These are phyloP conservation scores for Hermetia illucens DNA, from an alignment of 1,140 invertebrate species.

Conservation along the genomic window DNA sequence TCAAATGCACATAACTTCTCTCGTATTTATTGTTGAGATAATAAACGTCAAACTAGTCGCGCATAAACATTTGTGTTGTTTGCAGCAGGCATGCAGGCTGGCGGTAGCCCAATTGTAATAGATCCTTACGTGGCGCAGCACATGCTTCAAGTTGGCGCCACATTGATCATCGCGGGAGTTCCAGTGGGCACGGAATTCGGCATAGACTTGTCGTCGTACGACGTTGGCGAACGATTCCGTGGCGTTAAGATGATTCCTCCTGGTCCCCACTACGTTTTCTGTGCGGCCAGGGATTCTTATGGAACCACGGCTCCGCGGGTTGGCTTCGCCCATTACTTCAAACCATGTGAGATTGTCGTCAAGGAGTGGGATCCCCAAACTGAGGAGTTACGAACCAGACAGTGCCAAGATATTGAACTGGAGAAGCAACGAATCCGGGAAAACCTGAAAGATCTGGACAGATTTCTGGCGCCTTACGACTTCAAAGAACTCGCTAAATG, in stretches of 20 bases:
- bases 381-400: conserved; percentile 49
- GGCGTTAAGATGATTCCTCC: conserved; percentile 99
- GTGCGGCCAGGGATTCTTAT: conserved; percentile 38
- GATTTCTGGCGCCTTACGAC: conserved; percentile 78
- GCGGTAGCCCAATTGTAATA: no score
- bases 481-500: conserved; percentile 79
- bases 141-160: conserved; percentile 69
- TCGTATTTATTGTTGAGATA: no score
- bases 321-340: conserved; percentile 84
- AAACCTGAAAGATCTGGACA: conserved; percentile 66
- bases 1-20: no score
- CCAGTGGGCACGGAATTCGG: conserved; percentile 84
- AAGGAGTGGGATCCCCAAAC: conserved; percentile 66
- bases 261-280: conserved; percentile 89
- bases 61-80: no score
- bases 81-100: no score
- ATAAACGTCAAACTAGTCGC: no score
- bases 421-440: conserved; percentile 45
- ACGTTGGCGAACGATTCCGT: conserved; percentile 79
- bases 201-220: conserved; percentile 93
- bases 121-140: conserved; percentile 60
- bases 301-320: conserved; percentile 44
- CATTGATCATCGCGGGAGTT: conserved; percentile 68
- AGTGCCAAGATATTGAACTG: conserved; percentile 31
- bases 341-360: conserved; percentile 66